Evolutionary conservation across 1,140 invertebrate genomes (phyloP), one percentile per base, ranked within the genome.

Genomic region (Daktulosphaira vitifoliae): DNA sequence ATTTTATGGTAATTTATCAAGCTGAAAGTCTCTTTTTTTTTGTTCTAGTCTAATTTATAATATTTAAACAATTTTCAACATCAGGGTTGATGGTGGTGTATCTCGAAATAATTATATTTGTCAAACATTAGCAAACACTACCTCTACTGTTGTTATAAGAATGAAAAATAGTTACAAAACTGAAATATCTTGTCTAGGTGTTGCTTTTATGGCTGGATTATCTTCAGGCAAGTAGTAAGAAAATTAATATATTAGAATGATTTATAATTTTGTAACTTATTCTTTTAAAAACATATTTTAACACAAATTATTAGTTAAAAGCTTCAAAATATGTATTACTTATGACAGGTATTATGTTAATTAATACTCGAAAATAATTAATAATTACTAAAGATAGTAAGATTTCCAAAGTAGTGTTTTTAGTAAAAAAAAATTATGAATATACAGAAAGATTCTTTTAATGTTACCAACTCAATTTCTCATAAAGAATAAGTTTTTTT

Each of bases 71-170:
- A 6, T 44, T n/a, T 44, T 44, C 15, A 7, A 15, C 39, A 7
- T 20, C 72, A 95, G 92, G 69, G 81, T 91, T 42, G 90, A 95
- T 75, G 94, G 93, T n/a, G 94, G 94, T 25, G 92, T 98, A 16
- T 87, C 90, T 0, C 82, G 83, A 65, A 96, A 95, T 75, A 84
- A 95, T 74, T 96, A 96, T 72, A 77, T 96, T 1, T 82, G 88
- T 69, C 92, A 96, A 76, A 76, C 92, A 25, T 79, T 96, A 51
- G 83, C 91, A 4, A 88, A 96, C 23, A 49, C 54, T 3, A 62
- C 56, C 20, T 62, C 56, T 18, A 62, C 56, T 53, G 87, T 85
- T 4, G 81, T 82, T 1, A 72, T 89, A 39, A 71, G 76, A 13
- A 84, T 96, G 13, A 86, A 93, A 71, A 77, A 92, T 51, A 76